Conservation (phyloP, 2,113 vertebrate species). For the Oceanodroma tethys region DNA sequence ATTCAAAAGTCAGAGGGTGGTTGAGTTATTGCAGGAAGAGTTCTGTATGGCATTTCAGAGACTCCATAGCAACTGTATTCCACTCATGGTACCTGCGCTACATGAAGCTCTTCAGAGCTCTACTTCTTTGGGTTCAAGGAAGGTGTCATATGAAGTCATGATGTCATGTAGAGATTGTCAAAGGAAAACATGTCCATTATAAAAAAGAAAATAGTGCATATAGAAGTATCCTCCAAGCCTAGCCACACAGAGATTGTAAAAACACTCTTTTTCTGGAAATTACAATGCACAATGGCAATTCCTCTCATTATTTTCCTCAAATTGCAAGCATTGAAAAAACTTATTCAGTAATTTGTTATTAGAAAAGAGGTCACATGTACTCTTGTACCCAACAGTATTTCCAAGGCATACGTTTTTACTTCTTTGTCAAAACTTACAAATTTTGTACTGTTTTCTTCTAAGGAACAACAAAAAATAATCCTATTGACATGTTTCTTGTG, state of each 20-base stretch:
- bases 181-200: background rate
- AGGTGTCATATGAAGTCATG: background rate
- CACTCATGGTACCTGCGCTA: background rate
- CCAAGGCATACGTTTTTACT: background rate
- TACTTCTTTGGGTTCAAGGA: background rate
- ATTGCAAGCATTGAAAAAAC: background rate
- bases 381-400: background rate
- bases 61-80: conserved; percentile 23
- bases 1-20: conserved; percentile 5
- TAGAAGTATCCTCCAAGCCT: background rate
- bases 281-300: background rate
- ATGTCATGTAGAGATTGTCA: background rate
- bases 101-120: background rate
- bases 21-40: background rate
- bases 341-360: background rate
- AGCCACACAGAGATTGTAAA: background rate
- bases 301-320: background rate
- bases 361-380: background rate
- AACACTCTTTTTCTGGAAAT: background rate
- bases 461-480: background rate
- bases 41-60: background rate
- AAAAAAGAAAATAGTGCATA: background rate
- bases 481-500: background rate
- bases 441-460: background rate
- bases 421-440: background rate